Evolutionary conservation across 1,140 invertebrate genomes (phyloP).

Genomic region (Apis florea): DNA sequence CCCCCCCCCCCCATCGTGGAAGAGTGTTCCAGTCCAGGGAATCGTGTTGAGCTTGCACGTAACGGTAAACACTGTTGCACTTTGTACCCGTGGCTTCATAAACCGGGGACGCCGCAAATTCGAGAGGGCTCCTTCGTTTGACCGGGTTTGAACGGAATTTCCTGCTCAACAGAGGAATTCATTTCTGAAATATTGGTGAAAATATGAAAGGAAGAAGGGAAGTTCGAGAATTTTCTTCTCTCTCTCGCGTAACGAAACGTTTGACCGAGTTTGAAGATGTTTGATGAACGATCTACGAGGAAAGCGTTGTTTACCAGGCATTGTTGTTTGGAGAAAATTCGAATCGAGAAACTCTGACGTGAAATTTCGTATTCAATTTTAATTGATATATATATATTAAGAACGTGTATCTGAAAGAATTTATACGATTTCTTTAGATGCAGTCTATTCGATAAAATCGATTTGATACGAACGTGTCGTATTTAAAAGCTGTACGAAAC

Average conservation of each 20-base stretch:
- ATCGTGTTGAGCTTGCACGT: slow-evolving; percentile 8
- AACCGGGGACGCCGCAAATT: not conserved
- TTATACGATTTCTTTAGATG: no score
- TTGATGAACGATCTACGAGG: not conserved
- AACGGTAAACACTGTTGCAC: slow-evolving; percentile 34
- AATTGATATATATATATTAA: no score
- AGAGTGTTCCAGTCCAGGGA: not conserved
- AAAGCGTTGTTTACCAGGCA: not conserved
- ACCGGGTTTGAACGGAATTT: not conserved
- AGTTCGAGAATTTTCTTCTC: not conserved
- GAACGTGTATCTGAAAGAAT: no score
- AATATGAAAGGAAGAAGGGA: no score
- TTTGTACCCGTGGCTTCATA: slow-evolving; percentile 6
- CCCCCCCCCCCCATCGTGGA: not conserved
- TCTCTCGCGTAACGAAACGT: not conserved
- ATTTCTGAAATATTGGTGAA: no score
- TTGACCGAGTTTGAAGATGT: not conserved
- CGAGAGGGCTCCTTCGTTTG: not conserved
- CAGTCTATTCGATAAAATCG: not conserved
- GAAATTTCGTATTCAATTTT: no score
- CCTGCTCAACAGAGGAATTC: no score
- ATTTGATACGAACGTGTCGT: not conserved
- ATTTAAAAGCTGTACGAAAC: not conserved
- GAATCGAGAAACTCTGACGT: no score
- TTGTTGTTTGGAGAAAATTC: not conserved